Evolutionary conservation across 64 coral and sea anemone genomes (phyloP).

Genomic region (Pachyseris speciosa): DNA sequence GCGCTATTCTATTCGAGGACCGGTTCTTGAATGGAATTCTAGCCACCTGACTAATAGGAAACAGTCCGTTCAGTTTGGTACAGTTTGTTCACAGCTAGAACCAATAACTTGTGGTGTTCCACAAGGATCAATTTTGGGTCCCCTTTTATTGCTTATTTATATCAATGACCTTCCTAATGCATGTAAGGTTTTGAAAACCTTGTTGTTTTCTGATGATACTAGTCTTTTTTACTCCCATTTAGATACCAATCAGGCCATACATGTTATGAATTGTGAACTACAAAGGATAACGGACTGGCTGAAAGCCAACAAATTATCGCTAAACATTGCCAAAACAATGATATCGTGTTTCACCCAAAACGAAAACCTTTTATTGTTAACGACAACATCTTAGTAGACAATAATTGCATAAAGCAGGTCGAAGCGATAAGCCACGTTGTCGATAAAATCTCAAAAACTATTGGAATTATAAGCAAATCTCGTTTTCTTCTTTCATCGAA

Average conservation of each 20-base stretch:
- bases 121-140: not conserved
- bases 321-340: slow-evolving; percentile 30
- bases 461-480: slow-evolving; percentile 41
- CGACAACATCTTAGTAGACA: not conserved
- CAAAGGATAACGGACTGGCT: not conserved
- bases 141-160: not conserved
- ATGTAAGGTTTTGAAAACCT: not conserved
- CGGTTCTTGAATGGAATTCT: not conserved
- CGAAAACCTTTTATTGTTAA: not conserved
- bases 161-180: slow-evolving; percentile 19
- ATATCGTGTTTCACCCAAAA: not conserved
- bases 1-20: not conserved
- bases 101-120: not conserved
- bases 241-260: not conserved
- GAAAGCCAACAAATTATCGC: slow-evolving; percentile 17
- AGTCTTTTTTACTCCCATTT: not conserved
- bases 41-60: not conserved
- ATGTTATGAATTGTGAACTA: slow-evolving; percentile 7
- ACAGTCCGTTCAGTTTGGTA: not conserved
- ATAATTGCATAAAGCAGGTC: not conserved
- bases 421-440: slow-evolving; percentile 8
- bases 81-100: not conserved
- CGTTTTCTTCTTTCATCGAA: slow-evolving; percentile 11
- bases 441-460: slow-evolving; percentile 35
- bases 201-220: slow-evolving; percentile 15